Conservation (phyloP, 2,113 vertebrate genomes). For the Microtus richardsoni region DNA sequence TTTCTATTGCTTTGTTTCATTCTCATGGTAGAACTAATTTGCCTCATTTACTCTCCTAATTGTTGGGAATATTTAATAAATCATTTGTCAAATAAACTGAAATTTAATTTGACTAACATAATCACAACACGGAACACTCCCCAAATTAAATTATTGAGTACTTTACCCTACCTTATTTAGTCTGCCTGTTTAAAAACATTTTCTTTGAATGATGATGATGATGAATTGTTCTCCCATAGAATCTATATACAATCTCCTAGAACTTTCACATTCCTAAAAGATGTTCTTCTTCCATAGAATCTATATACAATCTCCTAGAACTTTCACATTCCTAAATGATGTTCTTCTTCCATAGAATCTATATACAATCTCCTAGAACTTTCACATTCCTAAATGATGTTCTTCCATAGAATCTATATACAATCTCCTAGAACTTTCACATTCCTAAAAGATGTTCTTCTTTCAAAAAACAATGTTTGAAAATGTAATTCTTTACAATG, state of each 20-base stretch:
- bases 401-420: too few species aligned
- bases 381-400: background rate
- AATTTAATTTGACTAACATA: constrained; percentile 2
- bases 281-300: too few species aligned
- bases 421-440: background rate
- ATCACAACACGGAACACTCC: background rate
- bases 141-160: background rate
- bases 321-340: background rate
- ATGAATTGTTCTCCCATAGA: background rate
- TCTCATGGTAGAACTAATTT: background rate
- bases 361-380: too few species aligned
- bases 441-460: background rate
- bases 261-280: background rate
- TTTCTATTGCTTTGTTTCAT: background rate
- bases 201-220: background rate
- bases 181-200: background rate
- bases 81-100: background rate
- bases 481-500: background rate
- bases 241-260: too few species aligned
- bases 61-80: background rate
- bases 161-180: background rate
- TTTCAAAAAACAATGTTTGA: background rate
- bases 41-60: background rate
- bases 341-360: background rate
- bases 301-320: too few species aligned